Base-by-base conservation (phyloP, 2,113 vertebrate species). In the Strigops habroptila region DNA sequence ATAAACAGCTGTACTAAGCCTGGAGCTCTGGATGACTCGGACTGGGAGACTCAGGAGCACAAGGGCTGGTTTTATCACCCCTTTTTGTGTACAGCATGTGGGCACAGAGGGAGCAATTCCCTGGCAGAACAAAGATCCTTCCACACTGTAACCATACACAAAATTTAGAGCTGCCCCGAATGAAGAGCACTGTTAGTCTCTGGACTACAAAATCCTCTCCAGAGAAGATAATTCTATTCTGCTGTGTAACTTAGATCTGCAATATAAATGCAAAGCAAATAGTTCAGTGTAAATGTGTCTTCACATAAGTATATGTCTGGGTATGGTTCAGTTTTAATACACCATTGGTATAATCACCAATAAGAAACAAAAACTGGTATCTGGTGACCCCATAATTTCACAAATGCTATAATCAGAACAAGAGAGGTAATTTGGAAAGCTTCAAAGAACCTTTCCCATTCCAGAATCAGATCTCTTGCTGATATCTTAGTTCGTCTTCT, bases 401-500 rank as follows among this genome's bases (percentile, higher is more conserved):
- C 27, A 17, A 10, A 59, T 49, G 46, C 21, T 78, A 31, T 70
- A 86, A 88, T 77, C 53, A 90, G 70, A 79, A 27, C 12, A 46
- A 30, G 25, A 85, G 52, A 70, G 46, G n/a, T 78, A 83, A 69
- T 95, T 53, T 69, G 64, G 48, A 62, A 71, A 63, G 70, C 78
- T 77, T 46, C 44, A 94, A 96, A 91, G 73, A 93, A 86, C 87
- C 27, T 35, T 83, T 88, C 48, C 28, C 31, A 43, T 91, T 95
- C 35, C 84, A 95, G 60, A 94, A 87, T 67, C 84, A 94, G 86
- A 76, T 49, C 46, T 85, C 62, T 92, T 71, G 69, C 64, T 88
- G n/a, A 85, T 97, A 91, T 88, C 76, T 95, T 92, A 75, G 85
- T 55, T 96, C 93, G 68, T 94, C 92, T 86, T 90, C 83, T 77